phyloP scores from a whole-genome alignment of 1,140 invertebrate species.

The Lucilia cuprina region DNA sequence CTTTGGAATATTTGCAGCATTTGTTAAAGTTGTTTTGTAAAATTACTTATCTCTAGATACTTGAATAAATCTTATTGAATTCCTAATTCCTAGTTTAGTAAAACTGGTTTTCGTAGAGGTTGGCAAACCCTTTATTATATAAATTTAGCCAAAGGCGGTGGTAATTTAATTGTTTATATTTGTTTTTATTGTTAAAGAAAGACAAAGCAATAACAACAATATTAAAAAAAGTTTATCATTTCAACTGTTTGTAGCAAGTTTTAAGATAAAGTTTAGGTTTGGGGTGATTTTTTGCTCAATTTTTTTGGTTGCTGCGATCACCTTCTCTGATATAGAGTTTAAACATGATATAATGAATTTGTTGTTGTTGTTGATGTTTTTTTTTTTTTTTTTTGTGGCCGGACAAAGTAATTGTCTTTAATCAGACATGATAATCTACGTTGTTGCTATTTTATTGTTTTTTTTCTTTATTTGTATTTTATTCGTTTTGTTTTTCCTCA shows the following conservation, averaged over 20 bases:
- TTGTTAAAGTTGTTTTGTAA: too few species aligned
- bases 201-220: not conserved
- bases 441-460: not conserved
- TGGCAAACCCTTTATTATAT: not conserved
- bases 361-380: not conserved
- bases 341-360: not conserved
- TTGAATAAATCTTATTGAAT: too few species aligned
- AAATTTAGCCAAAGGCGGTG: not conserved
- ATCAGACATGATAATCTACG: conserved; percentile 34
- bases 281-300: not conserved
- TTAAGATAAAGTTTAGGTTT: conserved; percentile 4
- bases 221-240: not conserved
- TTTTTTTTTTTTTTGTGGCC: not conserved
- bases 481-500: not conserved
- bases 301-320: not conserved
- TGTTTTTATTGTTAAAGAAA: not conserved
- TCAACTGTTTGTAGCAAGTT: not conserved
- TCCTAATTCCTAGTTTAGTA: too few species aligned
- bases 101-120: too few species aligned
- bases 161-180: conserved; percentile 30
- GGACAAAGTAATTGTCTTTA: conserved; percentile 35
- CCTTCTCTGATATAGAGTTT: conserved; percentile 2
- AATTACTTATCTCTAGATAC: too few species aligned
- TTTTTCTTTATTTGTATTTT: not conserved
- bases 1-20: too few species aligned